phyloP scores from a whole-genome alignment of 2,797 vertebrate species.

The Chelidonichthys spinosus region DNA sequence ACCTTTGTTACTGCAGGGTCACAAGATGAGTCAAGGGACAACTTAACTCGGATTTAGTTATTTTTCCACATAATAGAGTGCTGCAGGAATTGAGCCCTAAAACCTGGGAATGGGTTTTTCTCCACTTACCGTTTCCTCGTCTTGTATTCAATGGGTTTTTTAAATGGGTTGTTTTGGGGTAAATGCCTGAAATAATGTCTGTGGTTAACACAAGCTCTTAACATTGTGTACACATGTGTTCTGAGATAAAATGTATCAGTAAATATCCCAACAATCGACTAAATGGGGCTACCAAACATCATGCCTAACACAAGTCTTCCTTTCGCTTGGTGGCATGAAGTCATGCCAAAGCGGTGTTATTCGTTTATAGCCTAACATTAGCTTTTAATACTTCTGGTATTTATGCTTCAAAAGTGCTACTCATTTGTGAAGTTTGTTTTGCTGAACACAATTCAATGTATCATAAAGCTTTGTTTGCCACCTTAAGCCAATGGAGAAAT shows the following conservation, averaged over 20 bases:
- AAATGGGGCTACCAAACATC: neutral
- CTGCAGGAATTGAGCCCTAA: neutral
- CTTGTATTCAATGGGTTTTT: no score
- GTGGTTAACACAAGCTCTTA: neutral
- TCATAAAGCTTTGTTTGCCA: no score
- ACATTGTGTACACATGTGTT: neutral
- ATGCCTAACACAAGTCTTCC: neutral
- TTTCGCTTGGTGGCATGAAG: neutral
- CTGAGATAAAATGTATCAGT: neutral
- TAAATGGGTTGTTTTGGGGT: neutral
- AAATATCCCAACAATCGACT: neutral
- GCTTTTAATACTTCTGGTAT: neutral
- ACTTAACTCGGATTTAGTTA: neutral
- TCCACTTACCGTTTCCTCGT: no score
- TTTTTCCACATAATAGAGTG: constrained; percentile 1
- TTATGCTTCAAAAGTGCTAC: neutral
- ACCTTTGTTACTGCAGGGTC: constrained; percentile 23
- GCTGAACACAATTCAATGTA: no score
- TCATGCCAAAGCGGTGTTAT: neutral
- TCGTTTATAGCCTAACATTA: neutral
- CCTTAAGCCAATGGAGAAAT: neutral
- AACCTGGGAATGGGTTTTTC: neutral
- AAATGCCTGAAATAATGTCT: neutral
- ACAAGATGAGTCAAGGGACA: neutral
- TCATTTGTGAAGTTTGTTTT: no score